Base-by-base conservation (phyloP, 1,140 invertebrate species). In the Philotrypesis tridentata region DNA sequence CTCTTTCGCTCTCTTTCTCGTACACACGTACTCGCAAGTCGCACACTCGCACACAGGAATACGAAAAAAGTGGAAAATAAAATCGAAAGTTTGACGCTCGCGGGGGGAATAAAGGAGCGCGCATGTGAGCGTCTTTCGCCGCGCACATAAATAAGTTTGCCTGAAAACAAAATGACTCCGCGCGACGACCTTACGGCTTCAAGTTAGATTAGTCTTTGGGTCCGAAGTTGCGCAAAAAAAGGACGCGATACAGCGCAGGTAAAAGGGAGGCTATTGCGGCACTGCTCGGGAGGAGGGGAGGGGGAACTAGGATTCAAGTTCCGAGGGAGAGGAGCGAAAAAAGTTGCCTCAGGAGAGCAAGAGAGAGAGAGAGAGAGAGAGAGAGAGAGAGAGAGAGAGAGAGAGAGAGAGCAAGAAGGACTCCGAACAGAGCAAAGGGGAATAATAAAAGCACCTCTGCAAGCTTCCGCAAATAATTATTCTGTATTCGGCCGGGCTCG, bases 201-300 rank as follows among this genome's bases (percentile, higher is more conserved):
- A 79, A 79, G 37, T 79, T 79, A 71, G 77, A 79, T 79, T 79
- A 79, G 77, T 79, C 77, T 79, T 71, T 70, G 43, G 77, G 29
- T 29, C 17, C 1, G 17, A 48, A 27, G 17, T 55, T 55, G 4
- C 48, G 6, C 48, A 55, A 55, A 8, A 14, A 25, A 2, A 63
- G 25, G 7, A 2, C 3, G 55, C 9, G 3, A 37, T 37, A 37
- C 9, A 37, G 8, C n/a, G 61, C n/a, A 31, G 27, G 2, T 17
- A 33, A 55, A n/a, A 63, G 17, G 12, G 75, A 43, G 33, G 23
- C 11, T 8, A 5, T 12, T 23, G 29, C 31, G 29, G 31, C 1
- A 4, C 14, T 25, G 48, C n/a, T n/a, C n/a, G n/a, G n/a, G n/a
- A n/a, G n/a, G n/a, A n/a, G n/a, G n/a, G n/a, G n/a, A n/a, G 2